Evolutionary conservation across 2,113 vertebrate species (phyloP), one percentile per base, ranked within the genome.

Genomic region (Pterocles orientalis): DNA sequence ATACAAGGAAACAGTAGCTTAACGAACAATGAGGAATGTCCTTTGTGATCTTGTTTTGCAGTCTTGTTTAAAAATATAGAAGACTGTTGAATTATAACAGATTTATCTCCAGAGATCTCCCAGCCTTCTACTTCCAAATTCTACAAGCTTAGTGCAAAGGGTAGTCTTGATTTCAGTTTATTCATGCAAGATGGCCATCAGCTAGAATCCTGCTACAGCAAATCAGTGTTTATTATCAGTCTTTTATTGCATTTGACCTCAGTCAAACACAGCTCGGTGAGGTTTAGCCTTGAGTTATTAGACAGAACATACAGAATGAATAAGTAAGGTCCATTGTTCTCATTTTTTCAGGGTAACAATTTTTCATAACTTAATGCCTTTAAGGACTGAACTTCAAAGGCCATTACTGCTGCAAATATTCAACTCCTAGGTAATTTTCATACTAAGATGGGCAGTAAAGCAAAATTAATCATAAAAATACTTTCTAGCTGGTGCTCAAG

Each of bases 321-420:
- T 91, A 94, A 97, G 86, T 94, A 86, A 87, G n/a, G 29, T 69
- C 89, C 70, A 93, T 92, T 97, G 86, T 97, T 91, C 61, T 62
- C 25, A 31, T 86, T 78, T 88, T 97, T 95, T 88, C 90, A 96
- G 79, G 36, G 70, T 89, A 97, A 83, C 51, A 14, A 79, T 97
- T 97, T 98, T 97, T 95, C 65, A 47, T 76, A 94, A 96, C 53
- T 96, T 94, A 82, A 78, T 86, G 23, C 36, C 79, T 98, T 91
- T 95, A 97, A 91, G 73, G 72, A 83, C 51, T 85, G 51, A 91
- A 86, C 76, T 96, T 97, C 93, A 96, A 96, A 96, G 75, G 87
- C 78, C 72, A 93, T 92, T 95, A 86, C 64, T 96, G 87, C 84
- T 86, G 95, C 82, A 97, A 95, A 92, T 96, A 96, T 82, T 97